Percentiles rank a stretch among this genome's conserved stretches.
Conservation (phyloP, 2,888 invertebrate genomes). For the Sturmia bella region DNA sequence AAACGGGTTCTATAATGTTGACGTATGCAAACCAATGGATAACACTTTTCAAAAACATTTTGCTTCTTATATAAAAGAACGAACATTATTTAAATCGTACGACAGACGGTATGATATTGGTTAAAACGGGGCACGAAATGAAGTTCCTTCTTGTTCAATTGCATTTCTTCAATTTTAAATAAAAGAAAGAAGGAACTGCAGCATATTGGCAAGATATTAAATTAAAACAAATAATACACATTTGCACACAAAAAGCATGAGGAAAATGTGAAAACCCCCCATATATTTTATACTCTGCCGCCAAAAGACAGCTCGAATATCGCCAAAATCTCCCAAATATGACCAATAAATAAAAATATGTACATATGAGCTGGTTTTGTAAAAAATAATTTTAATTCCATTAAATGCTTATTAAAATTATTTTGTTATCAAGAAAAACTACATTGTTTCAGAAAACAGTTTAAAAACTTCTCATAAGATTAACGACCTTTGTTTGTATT, state of each 20-base stretch:
- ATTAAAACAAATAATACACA: constrained; percentile 48
- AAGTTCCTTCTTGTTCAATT: constrained; percentile 41
- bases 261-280: no score
- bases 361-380: no score
- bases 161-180: constrained; percentile 36
- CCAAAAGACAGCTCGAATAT: no score
- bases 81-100: constrained; percentile 22
- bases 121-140: constrained; percentile 28
- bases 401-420: no score
- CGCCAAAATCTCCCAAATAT: no score
- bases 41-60: constrained; percentile 20
- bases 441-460: no score
- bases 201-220: constrained; percentile 62
- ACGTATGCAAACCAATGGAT: neutral
- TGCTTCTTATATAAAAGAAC: constrained; percentile 18
- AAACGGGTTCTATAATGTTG: constrained; percentile 2
- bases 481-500: no score
- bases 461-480: no score
- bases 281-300: no score
- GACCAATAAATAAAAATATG: no score
- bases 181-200: constrained; percentile 35
- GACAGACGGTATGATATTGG: constrained; percentile 24
- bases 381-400: no score
- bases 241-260: constrained; percentile 2
- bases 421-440: no score